Evolutionary conservation across 2,888 invertebrate genomes (phyloP), one percentile per base, ranked within the genome.

Genomic region (Acleris cristana): DNA sequence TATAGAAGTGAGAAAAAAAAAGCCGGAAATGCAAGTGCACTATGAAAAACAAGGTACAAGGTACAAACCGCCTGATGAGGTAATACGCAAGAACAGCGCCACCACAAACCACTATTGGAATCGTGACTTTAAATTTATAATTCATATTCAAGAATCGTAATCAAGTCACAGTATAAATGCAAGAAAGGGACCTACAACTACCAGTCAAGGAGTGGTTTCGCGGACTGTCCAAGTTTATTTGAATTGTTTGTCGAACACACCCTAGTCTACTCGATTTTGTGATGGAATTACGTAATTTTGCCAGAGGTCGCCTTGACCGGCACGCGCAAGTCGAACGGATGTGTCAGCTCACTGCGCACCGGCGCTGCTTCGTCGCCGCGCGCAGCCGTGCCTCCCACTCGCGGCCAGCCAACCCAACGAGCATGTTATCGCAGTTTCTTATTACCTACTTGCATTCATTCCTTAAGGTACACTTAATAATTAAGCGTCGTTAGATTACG

Each of bases 41-140:
- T 73, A 34, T 34, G 12, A 34, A 10, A 75, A 66, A 78, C 78
- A 73, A 57, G 23, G 55, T 61, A 49, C 44, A 61, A 52, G 74
- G 76, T 90, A 92, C 92, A 79, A 89, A 92, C 92, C 92, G 90
- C 87, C 89, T 87, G 84, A 92, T 92, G 90, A 92, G 89, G 88
- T 92, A 92, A 90, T 90, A 92, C 71, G 89, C 90, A 76, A 92
- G 87, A 78, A 92, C 92, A 73, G 92, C 92, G 74, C 92, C 91
- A 82, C 92, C 92, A 83, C 92, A 92, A 83, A 92, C 92, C 79
- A 92, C 84, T 80, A 91, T 88, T 67, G 92, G 92, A 78, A 92
- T 88, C 71, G 91, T 90, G 72, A 92, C 82, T 90, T 92, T 92
- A 30, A 92, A 81, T 85, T 92, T 92, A 83, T 91, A 90, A 87